Evolutionary conservation across 2,113 vertebrate species (phyloP), one percentile per base, ranked within the genome.

Genomic region (Willisornis vidua): DNA sequence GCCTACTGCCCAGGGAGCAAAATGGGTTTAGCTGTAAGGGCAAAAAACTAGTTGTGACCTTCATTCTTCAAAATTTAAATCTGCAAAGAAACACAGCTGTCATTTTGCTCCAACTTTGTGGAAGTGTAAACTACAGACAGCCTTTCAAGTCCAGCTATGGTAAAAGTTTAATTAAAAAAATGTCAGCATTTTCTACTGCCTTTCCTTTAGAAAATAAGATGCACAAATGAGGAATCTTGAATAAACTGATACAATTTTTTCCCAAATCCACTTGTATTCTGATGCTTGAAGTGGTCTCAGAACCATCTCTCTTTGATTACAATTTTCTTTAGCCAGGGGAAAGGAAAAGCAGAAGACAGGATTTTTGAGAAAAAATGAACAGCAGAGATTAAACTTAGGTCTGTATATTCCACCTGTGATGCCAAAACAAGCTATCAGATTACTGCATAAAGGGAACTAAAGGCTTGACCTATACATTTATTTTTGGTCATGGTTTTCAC

Each of bases 381-480:
- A 93, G 39, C 28, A 72, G 65, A 68, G 43, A 72, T 87, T 73
- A 90, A 89, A 79, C 2, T 57, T 25, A 68, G 57, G 62, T 77
- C 51, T 92, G 17, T 26, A 26, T 74, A 72, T 91, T 93, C 54
- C 51, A 89, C 79, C 39, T 78, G 59, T 6, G 12, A 87, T 87
- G 70, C 72, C 90, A 90, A 95, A 96, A 84, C 83, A 96, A 96
- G 73, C n/a, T 85, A 84, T 94, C 83, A 89, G 72, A 83, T 72
- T 90, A 87, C 68, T 72, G 55, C 51, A 87, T 55, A 87, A 91
- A 88, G 24, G 54, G 48, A 90, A 79, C 26, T 82, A 87, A 88
- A 96, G 41, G 54, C 35, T 66, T 66, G 87, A 95, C 87, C 91
- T 75, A 65, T 52, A 78, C 70, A 85, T 96, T 81, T 89, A 73